Conservation (phyloP, 2,113 vertebrate species). For the human (Homo sapiens) region DNA sequence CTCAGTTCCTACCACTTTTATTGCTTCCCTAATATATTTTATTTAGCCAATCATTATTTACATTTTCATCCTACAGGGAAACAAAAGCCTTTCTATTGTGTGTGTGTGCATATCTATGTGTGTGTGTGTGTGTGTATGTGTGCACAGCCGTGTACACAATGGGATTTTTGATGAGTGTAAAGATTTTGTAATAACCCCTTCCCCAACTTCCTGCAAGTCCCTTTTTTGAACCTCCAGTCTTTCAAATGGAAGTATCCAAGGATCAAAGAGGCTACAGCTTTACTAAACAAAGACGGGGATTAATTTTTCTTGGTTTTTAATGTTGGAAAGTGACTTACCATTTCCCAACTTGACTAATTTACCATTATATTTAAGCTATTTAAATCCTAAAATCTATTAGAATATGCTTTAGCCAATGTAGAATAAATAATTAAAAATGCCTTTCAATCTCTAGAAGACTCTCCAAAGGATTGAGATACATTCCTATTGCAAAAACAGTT, state of each 20-base stretch:
- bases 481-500: neutral
- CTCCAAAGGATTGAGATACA: neutral
- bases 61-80: neutral
- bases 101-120: neutral
- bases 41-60: neutral
- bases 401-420: neutral
- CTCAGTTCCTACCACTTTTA: neutral
- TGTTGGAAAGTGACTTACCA: neutral
- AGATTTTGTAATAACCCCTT: neutral
- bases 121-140: neutral
- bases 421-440: slow-evolving; percentile 44
- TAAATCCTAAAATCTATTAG: slow-evolving; percentile 44
- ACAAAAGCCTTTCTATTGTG: neutral
- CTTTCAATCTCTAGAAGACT: slow-evolving; percentile 1
- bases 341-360: slow-evolving; percentile 48
- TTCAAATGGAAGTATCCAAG: slow-evolving; percentile 24
- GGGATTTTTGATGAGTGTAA: neutral
- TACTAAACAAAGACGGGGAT: neutral
- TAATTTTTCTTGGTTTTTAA: slow-evolving; percentile 39
- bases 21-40: neutral
- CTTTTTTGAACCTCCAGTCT: neutral
- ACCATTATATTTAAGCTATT: slow-evolving; percentile 24
- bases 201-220: neutral
- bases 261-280: neutral
- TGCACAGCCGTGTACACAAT: neutral